Percentiles rank a stretch among this genome's conserved stretches.
phyloP scores from a whole-genome alignment of 2,113 vertebrate genomes.

The Tetrao urogallus region DNA sequence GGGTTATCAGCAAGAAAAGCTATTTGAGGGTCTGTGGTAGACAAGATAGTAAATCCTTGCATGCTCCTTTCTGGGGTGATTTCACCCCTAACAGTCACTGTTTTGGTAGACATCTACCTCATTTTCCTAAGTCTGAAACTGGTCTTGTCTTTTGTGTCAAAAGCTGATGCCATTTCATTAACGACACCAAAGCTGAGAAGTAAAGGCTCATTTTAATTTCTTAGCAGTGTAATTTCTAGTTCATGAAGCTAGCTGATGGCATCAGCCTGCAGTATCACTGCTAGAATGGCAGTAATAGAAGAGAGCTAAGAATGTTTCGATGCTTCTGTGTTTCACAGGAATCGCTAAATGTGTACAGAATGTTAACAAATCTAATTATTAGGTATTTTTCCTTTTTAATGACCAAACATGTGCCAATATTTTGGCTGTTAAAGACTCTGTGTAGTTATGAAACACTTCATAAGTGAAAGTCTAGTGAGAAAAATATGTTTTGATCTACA shows the following conservation, averaged over 20 bases:
- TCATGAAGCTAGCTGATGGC: neutral
- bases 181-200: neutral
- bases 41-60: neutral
- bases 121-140: neutral
- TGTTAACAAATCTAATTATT: neutral
- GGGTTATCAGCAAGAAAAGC: neutral
- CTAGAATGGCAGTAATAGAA: neutral
- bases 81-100: neutral
- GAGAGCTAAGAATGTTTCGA: neutral
- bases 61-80: neutral
- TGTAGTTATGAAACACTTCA: neutral
- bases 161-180: neutral
- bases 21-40: accelerated
- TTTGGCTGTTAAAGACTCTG: neutral
- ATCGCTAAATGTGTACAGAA: neutral
- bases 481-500: neutral
- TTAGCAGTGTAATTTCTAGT: neutral
- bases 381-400: neutral
- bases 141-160: neutral
- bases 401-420: neutral
- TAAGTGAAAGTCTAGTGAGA: neutral
- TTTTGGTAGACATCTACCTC: neutral
- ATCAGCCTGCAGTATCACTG: neutral
- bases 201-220: neutral
- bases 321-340: neutral